Conservation (phyloP, 1,140 invertebrate species). For the Atta texana region DNA sequence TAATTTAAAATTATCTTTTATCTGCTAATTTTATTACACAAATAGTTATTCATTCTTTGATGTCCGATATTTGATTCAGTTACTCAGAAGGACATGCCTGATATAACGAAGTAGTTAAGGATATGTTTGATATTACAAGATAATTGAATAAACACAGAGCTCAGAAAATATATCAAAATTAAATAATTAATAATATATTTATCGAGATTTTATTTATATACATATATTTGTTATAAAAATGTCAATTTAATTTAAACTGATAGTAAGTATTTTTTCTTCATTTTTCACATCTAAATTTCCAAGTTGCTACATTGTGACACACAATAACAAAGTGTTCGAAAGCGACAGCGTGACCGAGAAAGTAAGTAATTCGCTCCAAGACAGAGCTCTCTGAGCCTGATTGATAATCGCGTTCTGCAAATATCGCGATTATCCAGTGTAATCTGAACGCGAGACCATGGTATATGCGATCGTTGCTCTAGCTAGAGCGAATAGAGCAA, state of each 20-base stretch:
- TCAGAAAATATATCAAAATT: neutral
- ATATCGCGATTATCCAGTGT: conserved; percentile 70
- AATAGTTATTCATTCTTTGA: conserved; percentile 14
- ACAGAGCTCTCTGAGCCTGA: conserved; percentile 43
- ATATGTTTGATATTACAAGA: neutral
- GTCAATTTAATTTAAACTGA: neutral
- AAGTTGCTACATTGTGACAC: neutral
- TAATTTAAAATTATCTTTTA: conserved; percentile 16
- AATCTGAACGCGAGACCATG: conserved; percentile 55
- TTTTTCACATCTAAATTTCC: neutral
- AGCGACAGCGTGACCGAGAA: conserved; percentile 59
- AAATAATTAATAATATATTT: neutral
- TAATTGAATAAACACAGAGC: neutral
- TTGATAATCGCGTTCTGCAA: conserved; percentile 70
- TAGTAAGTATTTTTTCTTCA: neutral
- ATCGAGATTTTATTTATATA: neutral
- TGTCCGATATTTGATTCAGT: conserved; percentile 16
- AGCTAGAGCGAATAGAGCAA: conserved; percentile 21
- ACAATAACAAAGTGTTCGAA: conserved; percentile 43
- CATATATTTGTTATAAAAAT: neutral
- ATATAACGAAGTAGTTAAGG: neutral
- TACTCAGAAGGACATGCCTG: neutral
- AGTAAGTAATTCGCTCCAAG: conserved; percentile 44
- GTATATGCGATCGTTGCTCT: conserved; percentile 47
- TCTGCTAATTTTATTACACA: neutral